Conservation (phyloP, 2,888 invertebrate species). For the Alcis repandata region DNA sequence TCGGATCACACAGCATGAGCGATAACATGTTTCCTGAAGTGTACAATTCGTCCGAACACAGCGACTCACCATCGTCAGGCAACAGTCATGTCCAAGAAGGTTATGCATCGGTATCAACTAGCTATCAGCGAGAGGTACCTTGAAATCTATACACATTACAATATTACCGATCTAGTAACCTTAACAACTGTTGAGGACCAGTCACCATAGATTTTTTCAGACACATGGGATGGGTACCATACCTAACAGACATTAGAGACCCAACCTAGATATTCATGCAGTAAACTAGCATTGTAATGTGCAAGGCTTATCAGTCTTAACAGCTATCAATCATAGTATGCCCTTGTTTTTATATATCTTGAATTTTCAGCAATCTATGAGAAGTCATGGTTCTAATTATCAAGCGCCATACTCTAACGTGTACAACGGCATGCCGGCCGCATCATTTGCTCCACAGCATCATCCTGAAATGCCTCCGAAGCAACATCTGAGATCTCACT, state of each 20-base stretch:
- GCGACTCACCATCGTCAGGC: not conserved
- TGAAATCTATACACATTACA: not conserved
- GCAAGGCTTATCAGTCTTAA: too few relatives aligned
- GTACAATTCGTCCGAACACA: not conserved
- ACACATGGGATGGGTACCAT: too few relatives aligned
- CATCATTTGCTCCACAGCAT: not conserved
- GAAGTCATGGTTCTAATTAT: not conserved
- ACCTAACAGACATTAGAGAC: not conserved
- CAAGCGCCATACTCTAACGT: not conserved
- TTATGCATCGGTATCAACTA: not conserved
- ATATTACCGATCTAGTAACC: not conserved
- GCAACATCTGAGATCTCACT: not conserved
- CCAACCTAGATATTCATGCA: too few relatives aligned
- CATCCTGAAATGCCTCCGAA: not conserved
- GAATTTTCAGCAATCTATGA: not conserved
- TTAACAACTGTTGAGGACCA: not conserved
- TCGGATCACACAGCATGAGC: not conserved
- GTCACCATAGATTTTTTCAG: not conserved
- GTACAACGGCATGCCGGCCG: not conserved
- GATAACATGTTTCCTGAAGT: not conserved
- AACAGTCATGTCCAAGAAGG: slow-evolving; percentile 1
- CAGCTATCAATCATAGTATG: too few relatives aligned
- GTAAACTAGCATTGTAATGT: not conserved
- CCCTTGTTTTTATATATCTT: not conserved
- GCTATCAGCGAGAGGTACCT: not conserved